Evolutionary conservation across 2,888 invertebrate species (phyloP), one percentile per base, ranked within the genome.

Genomic region (Zygogramma bicolorata): DNA sequence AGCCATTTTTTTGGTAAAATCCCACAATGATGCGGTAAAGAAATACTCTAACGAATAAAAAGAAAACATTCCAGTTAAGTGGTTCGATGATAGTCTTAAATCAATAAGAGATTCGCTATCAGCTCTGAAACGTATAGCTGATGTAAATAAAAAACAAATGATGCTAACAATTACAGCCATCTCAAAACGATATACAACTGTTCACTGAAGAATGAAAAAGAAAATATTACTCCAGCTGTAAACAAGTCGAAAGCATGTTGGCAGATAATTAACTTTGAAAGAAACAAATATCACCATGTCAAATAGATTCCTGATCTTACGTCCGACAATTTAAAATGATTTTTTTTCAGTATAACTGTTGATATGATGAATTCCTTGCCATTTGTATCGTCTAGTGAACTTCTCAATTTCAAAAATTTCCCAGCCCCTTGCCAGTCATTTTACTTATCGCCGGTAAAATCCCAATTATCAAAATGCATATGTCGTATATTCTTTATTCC

Each of bases 191-290:
- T 46, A 46, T 20, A 46, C 20, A 46, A 46, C 46, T 46, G 46
- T 46, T 46, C 10, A 20, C 10, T 61, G 61, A 58, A 29, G 58
- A 31, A 58, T 27, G 58, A 27, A 27, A 58, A 58, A 27, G 15
- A 5, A 25, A 6, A 7, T 10, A 53, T 58, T 58, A 58, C 13
- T 27, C 27, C 58, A 25, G 27, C 20, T 20, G 20, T 8, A 3
- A 46, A 46, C 10, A 46, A 46, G 20, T 46, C 40, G 46, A 46
- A 46, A 46, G 46, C 46, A 46, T 46, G 46, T 20, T 46, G 46
- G 46, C 20, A 46, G 46, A 46, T 46, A 20, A 58, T 58, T 15
- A 58, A 58, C 58, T 58, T 58, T 58, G 58, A 58, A 58, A 58
- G 27, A 58, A 58, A 58, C 2, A 58, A 58, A 25, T 58, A 27